Evolutionary conservation across 2,888 invertebrate genomes (phyloP), one percentile per base, ranked within the genome.

Genomic region (Lypha dubia): DNA sequence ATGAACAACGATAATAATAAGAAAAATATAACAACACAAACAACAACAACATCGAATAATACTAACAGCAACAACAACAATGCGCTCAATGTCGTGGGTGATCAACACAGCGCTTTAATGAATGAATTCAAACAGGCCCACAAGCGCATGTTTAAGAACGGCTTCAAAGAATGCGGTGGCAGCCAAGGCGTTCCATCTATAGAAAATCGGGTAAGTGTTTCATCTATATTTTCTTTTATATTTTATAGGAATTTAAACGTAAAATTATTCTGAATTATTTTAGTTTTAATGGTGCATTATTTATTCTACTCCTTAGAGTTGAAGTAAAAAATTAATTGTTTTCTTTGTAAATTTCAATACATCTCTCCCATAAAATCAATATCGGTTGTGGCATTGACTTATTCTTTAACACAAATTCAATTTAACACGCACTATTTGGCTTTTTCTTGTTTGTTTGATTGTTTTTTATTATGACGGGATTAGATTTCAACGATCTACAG

Each of bases 61-160:
- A 38, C 9, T 7, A 80, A 20, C 38, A 44, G 32, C 76, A 74
- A 71, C 86, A 63, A 49, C 32, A 83, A 85, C 32, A 74, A 62
- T 32, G 49, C 77, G 32, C 71, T 51, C 85, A 86, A 68, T 80
- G 86, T 86, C 35, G 86, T 94, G 86, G 93, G 94, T 70, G 95
- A 95, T 84, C 90, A 91, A 56, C 96, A 96, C 89, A 94, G 94
- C 87, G 95, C 95, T 87, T 92, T 97, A 85, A 97, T 97, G 96
- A 96, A 97, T 91, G 97, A 97, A 92, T 97, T 97, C 91, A 97
- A 96, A 91, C 95, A 95, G 89, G 97, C 97, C 6, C 97, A 97
- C 92, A 94, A 95, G 88, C 96, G 96, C 93, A 97, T 97, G 97
- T 97, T 97, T 91, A 93, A 94, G 84, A 93, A 93, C 88, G 93